Evolutionary conservation across 1,140 invertebrate species (phyloP), one percentile per base, ranked within the genome.

Genomic region (Lepidostoma basale): DNA sequence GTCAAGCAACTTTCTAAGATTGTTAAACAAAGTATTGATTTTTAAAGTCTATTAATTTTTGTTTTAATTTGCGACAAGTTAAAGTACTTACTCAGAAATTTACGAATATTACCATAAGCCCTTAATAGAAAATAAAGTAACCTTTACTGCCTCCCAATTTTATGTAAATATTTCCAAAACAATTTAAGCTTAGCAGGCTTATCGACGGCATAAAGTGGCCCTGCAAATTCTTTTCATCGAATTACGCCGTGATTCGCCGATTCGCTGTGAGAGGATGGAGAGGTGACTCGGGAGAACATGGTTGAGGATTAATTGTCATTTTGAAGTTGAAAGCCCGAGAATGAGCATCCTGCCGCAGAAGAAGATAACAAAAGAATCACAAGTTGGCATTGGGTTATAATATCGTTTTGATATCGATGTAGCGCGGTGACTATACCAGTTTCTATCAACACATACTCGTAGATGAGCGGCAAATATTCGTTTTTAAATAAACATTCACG

Each of bases 51-150:
- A n/a, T n/a, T n/a, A n/a, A n/a, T n/a, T n/a, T n/a, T n/a, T n/a
- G n/a, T 2, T 36, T 36, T 36, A 36, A 36, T 36, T 12, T 12
- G 33, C 33, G 14, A 36, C 33, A 36, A 36, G 33, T 36, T 36
- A 12, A 12, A 36, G 9, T 36, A 12, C 22, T 49, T 49, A 22
- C 25, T 49, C 45, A 49, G 45, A n/a, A 49, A 49, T 23, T 49
- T 49, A 49, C 22, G 18, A 49, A 49, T 23, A 49, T 49, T 49
- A 49, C 18, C 45, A 49, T 49, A 49, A 49, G 45, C 45, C 45
- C 23, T 49, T 49, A 49, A 49, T 49, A 22, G 45, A 49, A 25
- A 49, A 49, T 12, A 23, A 49, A 49, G 45, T 22, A 12, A 49
- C 45, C 45, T 49, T 49, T 3, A 23, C 22, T 22, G 45, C 22